Conservation (phyloP, 2,888 invertebrate genomes). For the Chrysina gloriosa region DNA sequence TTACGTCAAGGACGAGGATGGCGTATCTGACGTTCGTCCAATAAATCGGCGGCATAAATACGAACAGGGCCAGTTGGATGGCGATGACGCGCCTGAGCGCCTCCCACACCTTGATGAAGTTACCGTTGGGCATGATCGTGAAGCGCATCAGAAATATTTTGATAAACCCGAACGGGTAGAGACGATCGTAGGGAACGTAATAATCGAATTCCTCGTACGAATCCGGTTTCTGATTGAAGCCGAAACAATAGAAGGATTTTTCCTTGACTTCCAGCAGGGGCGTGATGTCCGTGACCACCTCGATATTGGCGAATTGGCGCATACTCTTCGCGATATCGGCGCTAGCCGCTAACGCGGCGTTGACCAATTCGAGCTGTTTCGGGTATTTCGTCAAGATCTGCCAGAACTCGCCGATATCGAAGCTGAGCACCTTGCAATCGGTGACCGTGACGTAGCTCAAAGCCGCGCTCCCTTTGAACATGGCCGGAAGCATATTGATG, state of each 20-base stretch:
- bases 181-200: slow-evolving; percentile 47
- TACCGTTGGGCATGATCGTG: slow-evolving; percentile 46
- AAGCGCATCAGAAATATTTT: slow-evolving; percentile 42
- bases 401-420: slow-evolving; percentile 26
- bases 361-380: slow-evolving; percentile 18
- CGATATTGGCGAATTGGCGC: not conserved
- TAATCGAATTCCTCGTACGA: slow-evolving; percentile 49
- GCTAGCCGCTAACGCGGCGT: not conserved
- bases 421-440: slow-evolving; percentile 36
- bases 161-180: slow-evolving; percentile 41
- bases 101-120: slow-evolving; percentile 48
- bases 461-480: slow-evolving; percentile 5
- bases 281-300: slow-evolving; percentile 3
- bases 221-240: slow-evolving; percentile 38
- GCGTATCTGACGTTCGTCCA: not conserved
- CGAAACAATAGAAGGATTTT: slow-evolving; percentile 40
- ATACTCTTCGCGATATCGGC: slow-evolving; percentile 10
- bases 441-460: slow-evolving; percentile 39
- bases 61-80: slow-evolving; percentile 33
- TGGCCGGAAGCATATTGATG: slow-evolving; percentile 30
- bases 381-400: slow-evolving; percentile 28
- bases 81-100: slow-evolving; percentile 43
- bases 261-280: not conserved
- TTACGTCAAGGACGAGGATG: slow-evolving; percentile 39
- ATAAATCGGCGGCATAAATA: slow-evolving; percentile 8